Conservation (phyloP, 2,113 vertebrate species). For the Rhea americana region DNA sequence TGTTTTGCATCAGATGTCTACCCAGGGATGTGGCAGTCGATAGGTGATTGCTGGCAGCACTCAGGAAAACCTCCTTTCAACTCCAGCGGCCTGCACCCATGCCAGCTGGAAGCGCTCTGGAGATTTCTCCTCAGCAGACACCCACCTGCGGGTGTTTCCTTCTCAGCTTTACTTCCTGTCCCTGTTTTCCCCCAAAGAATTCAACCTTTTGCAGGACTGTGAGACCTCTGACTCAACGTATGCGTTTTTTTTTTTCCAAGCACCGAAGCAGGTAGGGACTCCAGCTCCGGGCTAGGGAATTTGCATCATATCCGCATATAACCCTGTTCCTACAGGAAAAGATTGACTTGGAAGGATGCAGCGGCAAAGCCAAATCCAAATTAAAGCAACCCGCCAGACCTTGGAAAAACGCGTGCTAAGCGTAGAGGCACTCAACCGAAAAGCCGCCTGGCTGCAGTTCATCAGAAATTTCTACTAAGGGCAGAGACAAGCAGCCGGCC, state of each 20-base stretch:
- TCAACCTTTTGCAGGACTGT: neutral
- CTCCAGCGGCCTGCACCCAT: neutral
- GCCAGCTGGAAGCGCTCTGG: neutral
- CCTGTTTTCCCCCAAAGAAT: neutral
- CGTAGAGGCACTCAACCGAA: rapidly evolving
- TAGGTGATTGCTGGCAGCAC: neutral
- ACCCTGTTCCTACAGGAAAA: neutral
- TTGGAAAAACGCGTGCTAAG: neutral
- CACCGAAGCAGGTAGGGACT: neutral
- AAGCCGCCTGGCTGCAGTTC: neutral
- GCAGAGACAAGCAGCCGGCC: neutral
- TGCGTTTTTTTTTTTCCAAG: neutral
- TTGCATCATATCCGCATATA: rapidly evolving
- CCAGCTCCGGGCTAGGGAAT: neutral
- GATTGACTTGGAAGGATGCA: neutral
- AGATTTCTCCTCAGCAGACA: neutral
- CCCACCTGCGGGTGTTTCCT: neutral
- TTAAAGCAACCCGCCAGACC: neutral
- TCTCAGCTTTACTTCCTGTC: neutral
- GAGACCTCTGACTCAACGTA: neutral
- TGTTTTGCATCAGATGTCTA: neutral
- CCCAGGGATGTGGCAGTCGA: neutral
- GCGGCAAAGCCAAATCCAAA: neutral
- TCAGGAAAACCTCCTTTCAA: neutral
- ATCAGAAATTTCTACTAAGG: neutral